Conservation (phyloP, 2,113 vertebrate species). For the Psittacus erithacus region DNA sequence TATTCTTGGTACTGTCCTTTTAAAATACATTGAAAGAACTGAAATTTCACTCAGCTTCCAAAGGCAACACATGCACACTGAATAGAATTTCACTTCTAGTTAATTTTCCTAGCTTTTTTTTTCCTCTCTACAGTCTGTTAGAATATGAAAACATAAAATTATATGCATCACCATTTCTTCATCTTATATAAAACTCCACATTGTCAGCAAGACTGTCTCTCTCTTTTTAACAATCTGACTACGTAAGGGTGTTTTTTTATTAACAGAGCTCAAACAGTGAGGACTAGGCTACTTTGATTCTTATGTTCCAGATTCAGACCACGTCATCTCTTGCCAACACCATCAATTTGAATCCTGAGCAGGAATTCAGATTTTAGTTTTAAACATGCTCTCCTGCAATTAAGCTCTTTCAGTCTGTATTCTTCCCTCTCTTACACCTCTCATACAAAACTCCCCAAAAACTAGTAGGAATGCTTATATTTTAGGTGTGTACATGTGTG, state of each 20-base stretch:
- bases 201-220: not conserved
- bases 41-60: not conserved
- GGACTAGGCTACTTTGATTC: not conserved
- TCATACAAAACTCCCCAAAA: not conserved
- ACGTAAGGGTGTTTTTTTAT: not conserved
- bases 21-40: not conserved
- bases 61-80: not conserved
- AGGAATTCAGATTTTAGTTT: not conserved
- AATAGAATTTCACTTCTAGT: not conserved
- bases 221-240: not conserved
- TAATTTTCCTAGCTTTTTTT: not conserved
- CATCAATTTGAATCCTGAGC: not conserved
- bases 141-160: not conserved
- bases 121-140: not conserved
- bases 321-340: not conserved
- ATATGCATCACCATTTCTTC: not conserved
- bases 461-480: not conserved
- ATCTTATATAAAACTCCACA: not conserved
- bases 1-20: not conserved
- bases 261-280: not conserved
- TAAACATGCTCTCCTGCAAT: not conserved
- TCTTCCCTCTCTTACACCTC: not conserved
- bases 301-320: not conserved
- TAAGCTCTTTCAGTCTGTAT: not conserved
- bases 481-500: accelerated